These are phyloP conservation scores for Montifringilla adamsi DNA, from an alignment of 2,113 vertebrate genomes.

Conservation along the genomic window DNA sequence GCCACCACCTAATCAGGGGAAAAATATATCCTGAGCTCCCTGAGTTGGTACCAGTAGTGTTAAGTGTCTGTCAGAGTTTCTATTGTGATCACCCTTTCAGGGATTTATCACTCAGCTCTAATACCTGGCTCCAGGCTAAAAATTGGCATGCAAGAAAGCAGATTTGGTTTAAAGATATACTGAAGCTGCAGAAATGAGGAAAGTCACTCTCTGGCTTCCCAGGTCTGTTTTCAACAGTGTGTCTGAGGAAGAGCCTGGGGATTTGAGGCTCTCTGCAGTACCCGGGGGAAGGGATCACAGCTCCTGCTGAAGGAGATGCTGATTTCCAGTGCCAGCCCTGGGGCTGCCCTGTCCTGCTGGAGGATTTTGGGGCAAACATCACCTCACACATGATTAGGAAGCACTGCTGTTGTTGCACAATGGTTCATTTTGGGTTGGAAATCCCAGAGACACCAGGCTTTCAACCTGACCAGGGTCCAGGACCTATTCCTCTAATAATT, in stretches of 20 bases:
- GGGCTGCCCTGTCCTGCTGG: not conserved
- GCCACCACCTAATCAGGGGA: not conserved
- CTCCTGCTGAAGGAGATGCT: not conserved
- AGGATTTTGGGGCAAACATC: not conserved
- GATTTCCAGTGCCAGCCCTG: not conserved
- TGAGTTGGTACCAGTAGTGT: slow-evolving; percentile 26
- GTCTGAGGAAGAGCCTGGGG: not conserved
- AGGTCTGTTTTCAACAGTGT: not conserved
- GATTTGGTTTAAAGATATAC: slow-evolving; percentile 51
- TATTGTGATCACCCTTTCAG: slow-evolving; percentile 56
- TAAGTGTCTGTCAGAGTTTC: slow-evolving; percentile 67
- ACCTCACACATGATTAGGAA: not conserved
- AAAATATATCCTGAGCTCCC: not conserved
- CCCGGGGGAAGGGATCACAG: accelerated
- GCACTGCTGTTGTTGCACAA: not conserved
- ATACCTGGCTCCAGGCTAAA: slow-evolving; percentile 69
- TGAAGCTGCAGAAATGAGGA: slow-evolving; percentile 23
- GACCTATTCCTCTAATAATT: not conserved
- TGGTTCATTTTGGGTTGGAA: not conserved
- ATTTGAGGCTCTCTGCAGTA: accelerated
- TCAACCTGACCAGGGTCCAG: not conserved
- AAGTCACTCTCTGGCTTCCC: not conserved
- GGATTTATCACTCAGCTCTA: slow-evolving; percentile 73
- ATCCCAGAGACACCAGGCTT: not conserved
- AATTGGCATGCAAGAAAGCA: slow-evolving; percentile 60